A percentile compares a stretch with the other conserved stretches of the same genome.
Conservation (phyloP, 2,888 invertebrate species). For the Meghimatium bilineatum region DNA sequence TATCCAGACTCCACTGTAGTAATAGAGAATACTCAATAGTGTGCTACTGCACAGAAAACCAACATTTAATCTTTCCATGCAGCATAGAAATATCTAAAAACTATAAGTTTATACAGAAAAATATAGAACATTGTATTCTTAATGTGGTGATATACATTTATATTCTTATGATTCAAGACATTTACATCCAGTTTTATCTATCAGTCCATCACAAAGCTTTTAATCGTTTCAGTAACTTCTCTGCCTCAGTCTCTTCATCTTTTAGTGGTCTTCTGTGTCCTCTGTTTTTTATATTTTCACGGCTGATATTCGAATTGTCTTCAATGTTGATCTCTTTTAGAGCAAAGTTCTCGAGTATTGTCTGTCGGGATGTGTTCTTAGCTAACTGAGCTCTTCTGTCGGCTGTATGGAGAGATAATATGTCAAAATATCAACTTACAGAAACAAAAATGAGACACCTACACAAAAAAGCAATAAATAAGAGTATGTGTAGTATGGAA, state of each 20-base stretch:
- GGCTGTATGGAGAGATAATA: constrained; percentile 80
- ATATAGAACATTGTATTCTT: too few relatives aligned
- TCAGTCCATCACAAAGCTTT: constrained; percentile 64
- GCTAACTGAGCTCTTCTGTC: constrained; percentile 93
- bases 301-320: constrained; percentile 49
- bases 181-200: neutral
- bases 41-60: too few relatives aligned
- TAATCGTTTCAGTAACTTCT: constrained; percentile 70
- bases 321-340: constrained; percentile 73
- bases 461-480: neutral
- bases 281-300: constrained; percentile 36
- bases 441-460: neutral
- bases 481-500: too few relatives aligned
- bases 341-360: constrained; percentile 64
- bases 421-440: neutral
- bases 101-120: too few relatives aligned
- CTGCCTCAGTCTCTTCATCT: constrained; percentile 69
- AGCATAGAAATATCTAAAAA: too few relatives aligned
- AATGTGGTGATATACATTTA: too few relatives aligned
- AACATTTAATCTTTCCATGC: too few relatives aligned
- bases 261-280: constrained; percentile 38
- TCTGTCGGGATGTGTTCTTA: constrained; percentile 86
- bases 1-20: too few relatives aligned
- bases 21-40: too few relatives aligned
- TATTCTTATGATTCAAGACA: too few relatives aligned